Base-by-base conservation (phyloP, 2,888 invertebrate genomes). In the Caenorhabditis imperialis region DNA sequence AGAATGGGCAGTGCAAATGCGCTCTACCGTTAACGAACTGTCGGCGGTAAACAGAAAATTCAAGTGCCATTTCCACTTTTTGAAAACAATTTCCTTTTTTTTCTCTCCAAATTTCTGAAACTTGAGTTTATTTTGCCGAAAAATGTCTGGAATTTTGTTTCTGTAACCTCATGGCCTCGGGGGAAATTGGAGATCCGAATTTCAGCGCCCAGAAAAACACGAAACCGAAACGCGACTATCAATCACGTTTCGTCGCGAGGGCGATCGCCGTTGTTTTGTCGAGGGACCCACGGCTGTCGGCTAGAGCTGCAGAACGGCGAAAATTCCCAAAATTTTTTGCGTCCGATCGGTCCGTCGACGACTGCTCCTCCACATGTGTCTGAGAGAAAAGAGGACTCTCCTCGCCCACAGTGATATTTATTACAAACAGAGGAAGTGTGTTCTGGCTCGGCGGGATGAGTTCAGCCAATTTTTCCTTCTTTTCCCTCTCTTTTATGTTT, bases 291-390 rank as follows among this genome's bases (percentile, higher is more conserved):
- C 53, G 23, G 53, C 18, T 6, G 6, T 20, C 22, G 30, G 30
- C 30, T 6, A 10, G 30, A 6, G 30, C 7, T 30, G 30, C 30
- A 10, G 30, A 30, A 18, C 12, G 23, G 23, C 22, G 8, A 30
- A 40, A 65, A 65, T 65, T 65, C 55, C 42, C 65, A 55, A 65
- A 65, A 65, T 65, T 65, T 53, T 27, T 12, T 5, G 7, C 57
- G 16, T 47, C 16, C 27, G 45, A 47, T 23, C 23, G 25, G 47
- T 3, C 4, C 23, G 10, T 7, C n/a, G n/a, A n/a, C n/a, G n/a
- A 10, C 45, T 22, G 27, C 35, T 48, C 38, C 37, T 5, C 30
- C 30, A 61, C 54, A 63, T 63, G 62, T 63, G 63, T 55, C 33
- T 33, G n/a, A n/a, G n/a, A n/a, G n/a, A n/a, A n/a, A n/a, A n/a